A percentile compares a stretch with the other conserved stretches of the same genome.
These are phyloP conservation scores for Phodopus roborovskii DNA, from an alignment of 2,113 vertebrate species.

Conservation along the genomic window DNA sequence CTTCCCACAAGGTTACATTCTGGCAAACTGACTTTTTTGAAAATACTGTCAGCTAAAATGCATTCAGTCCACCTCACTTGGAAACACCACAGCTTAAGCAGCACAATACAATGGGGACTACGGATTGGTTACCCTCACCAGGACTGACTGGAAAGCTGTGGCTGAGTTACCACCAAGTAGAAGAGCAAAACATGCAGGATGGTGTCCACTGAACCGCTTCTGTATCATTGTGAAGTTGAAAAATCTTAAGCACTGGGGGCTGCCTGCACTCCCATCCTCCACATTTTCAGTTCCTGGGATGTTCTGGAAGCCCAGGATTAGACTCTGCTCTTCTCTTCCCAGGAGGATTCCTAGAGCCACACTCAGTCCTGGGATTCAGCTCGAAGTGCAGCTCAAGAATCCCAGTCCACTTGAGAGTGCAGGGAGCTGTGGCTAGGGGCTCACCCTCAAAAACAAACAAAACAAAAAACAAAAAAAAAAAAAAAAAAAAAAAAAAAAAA, in stretches of 20 bases:
- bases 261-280: neutral
- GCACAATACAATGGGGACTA: neutral
- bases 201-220: neutral
- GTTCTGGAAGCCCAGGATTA: neutral
- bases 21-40: neutral
- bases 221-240: neutral
- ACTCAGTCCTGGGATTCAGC: neutral
- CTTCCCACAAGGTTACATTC: neutral
- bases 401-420: too few species aligned
- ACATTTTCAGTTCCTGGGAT: neutral
- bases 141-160: neutral
- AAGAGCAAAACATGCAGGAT: neutral
- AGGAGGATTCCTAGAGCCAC: neutral
- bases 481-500: too few species aligned
- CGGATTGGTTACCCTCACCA: neutral
- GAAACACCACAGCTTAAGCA: neutral
- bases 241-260: neutral
- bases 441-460: neutral
- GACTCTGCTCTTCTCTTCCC: neutral
- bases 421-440: neutral
- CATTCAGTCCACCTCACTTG: neutral
- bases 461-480: too few species aligned
- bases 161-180: neutral
- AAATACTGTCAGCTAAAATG: neutral
- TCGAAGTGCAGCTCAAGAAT: neutral